Conservation (phyloP, 2,113 vertebrate species). For the Alaudala cheleensis region DNA sequence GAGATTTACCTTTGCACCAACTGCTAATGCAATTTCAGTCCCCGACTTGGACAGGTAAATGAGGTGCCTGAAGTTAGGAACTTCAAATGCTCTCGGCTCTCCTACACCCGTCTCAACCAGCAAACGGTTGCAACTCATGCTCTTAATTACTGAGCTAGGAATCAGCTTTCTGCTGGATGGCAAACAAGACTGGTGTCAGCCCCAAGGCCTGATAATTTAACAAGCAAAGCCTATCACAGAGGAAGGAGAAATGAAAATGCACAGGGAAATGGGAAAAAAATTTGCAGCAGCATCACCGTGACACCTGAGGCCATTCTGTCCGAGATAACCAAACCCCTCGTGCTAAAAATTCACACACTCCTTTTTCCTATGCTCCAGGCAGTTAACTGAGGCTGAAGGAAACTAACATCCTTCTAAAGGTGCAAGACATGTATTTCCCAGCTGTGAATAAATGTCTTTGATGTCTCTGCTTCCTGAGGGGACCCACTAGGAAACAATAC, state of each 20-base stretch:
- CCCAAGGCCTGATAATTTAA: neutral
- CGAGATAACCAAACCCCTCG: neutral
- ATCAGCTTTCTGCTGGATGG: neutral
- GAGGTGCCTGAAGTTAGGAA: conserved; percentile 29
- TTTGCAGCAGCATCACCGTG: neutral
- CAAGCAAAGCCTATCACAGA: neutral
- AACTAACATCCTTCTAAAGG: neutral
- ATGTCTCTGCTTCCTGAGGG: neutral
- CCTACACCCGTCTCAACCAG: neutral
- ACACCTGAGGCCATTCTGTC: neutral
- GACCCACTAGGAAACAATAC: neutral
- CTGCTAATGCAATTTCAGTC: neutral
- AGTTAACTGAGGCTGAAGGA: neutral
- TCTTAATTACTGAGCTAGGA: neutral
- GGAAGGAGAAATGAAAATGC: neutral
- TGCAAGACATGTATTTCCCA: neutral
- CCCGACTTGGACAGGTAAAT: neutral
- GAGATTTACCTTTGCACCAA: neutral
- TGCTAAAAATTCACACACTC: neutral
- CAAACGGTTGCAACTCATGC: neutral
- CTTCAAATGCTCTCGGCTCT: neutral
- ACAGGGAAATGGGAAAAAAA: neutral
- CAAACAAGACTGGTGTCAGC: neutral
- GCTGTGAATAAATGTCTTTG: neutral
- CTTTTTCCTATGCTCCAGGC: neutral